Conservation (phyloP, 2,888 invertebrate genomes). For the Xanthorhoe designata region DNA sequence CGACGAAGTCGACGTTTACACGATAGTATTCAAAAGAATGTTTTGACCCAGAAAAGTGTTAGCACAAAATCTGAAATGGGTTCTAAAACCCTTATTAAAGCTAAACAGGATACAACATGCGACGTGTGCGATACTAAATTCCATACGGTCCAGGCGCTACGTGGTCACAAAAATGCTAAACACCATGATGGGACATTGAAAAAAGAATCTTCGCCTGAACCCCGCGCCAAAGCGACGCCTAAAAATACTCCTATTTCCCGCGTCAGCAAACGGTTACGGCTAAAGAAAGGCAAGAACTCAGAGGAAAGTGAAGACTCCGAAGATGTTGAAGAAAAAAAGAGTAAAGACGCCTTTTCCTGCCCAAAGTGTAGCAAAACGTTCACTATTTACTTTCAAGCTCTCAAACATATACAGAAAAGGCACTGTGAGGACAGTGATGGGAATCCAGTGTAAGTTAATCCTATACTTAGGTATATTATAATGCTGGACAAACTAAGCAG, state of each 20-base stretch:
- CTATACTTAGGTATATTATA: too few relatives aligned
- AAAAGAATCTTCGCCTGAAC: slow-evolving; percentile 8
- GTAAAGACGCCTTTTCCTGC: slow-evolving; percentile 62
- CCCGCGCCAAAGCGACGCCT: background rate
- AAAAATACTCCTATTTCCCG: slow-evolving; percentile 35
- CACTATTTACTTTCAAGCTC: slow-evolving; percentile 58
- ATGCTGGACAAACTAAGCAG: too few relatives aligned
- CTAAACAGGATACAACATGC: slow-evolving; percentile 58
- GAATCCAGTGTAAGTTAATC: slow-evolving; percentile 60
- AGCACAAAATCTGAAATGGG: slow-evolving; percentile 54
- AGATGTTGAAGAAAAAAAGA: background rate
- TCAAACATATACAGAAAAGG: slow-evolving; percentile 66
- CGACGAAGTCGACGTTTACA: background rate
- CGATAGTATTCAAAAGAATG: slow-evolving; percentile 5
- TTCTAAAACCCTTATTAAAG: slow-evolving; percentile 58
- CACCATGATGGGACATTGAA: slow-evolving; percentile 35
- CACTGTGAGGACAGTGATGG: slow-evolving; percentile 57
- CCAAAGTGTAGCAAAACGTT: slow-evolving; percentile 62
- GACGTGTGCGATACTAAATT: slow-evolving; percentile 61
- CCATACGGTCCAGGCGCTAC: slow-evolving; percentile 52
- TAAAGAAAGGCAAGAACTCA: slow-evolving; percentile 19
- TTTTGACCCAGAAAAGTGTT: slow-evolving; percentile 21
- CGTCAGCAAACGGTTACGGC: slow-evolving; percentile 29
- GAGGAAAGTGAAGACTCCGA: slow-evolving; percentile 18
- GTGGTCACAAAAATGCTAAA: slow-evolving; percentile 55